Conservation (phyloP, 2,797 vertebrate species). For the Eidolon dupreanum region DNA sequence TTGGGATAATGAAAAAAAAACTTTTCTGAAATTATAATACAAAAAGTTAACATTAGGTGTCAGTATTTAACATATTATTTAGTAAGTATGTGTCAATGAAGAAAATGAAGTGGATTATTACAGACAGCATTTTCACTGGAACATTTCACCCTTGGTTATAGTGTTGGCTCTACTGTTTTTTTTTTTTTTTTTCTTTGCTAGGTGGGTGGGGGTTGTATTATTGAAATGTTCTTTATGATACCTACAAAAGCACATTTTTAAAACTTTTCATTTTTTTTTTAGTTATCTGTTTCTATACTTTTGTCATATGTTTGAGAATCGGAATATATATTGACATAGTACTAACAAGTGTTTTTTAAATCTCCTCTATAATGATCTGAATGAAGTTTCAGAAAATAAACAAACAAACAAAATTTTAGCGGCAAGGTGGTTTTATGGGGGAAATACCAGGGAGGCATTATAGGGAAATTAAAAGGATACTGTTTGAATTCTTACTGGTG, state of each 20-base stretch:
- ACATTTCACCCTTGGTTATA: background rate
- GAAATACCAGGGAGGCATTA: background rate
- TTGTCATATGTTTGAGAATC: background rate
- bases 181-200: background rate
- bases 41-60: constrained; percentile 88
- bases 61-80: constrained; percentile 88
- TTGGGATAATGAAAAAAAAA: background rate
- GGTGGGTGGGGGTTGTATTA: background rate
- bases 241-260: background rate
- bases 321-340: background rate
- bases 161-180: background rate
- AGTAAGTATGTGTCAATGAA: constrained; percentile 66
- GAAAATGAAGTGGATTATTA: constrained; percentile 46
- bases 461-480: background rate
- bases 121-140: constrained; percentile 64
- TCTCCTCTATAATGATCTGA: background rate
- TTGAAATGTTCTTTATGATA: background rate
- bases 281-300: background rate
- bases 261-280: background rate
- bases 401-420: background rate
- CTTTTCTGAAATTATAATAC: constrained; percentile 81
- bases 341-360: background rate
- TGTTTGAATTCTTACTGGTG: background rate
- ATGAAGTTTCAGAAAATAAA: background rate
- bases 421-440: background rate